Evolutionary conservation across 2,113 vertebrate species (phyloP), one percentile per base, ranked within the genome.

Genomic region (Ramphastos sulfuratus): DNA sequence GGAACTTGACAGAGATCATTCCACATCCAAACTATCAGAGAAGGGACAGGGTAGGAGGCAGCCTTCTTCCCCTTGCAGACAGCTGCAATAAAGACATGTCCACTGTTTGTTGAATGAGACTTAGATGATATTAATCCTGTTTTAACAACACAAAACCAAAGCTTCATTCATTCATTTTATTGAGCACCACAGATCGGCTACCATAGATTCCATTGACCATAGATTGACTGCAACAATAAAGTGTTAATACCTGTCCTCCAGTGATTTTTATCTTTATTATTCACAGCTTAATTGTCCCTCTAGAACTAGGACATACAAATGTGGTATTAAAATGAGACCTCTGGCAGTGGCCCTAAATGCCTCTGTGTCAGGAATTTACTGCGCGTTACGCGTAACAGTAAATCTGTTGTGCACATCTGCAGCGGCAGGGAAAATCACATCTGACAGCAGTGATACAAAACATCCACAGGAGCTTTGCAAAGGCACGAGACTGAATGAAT

Each of bases 321-420:
- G 79, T 96, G 82, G 94, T 96, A 96, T 96, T 93, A 93, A 97
- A 95, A 97, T 91, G 82, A 91, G 92, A 93, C 96, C 97, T 96
- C 95, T 96, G 91, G 85, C 85, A 95, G 65, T 70, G 74, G 80
- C 56, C 77, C 65, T 94, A 92, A 93, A 87, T 92, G 66, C 89
- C 71, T 97, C 48, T 89, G 30, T 89, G 91, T 94, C 95, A 95
- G 84, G 93, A 95, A 97, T 96, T 95, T 92, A 94, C 89, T 95
- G 90, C 92, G 92, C 84, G 95, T 93, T 93, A 88, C 89, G 95
- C 88, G 66, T 93, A 90, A 96, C 90, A 89, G 77, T 94, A 92
- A 93, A 92, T 96, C 93, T 95, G 75, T 56, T 89, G 64, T 85
- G 73, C 93, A 94, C 93, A 95, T 96, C 92, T 92, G 94, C 65